These are phyloP conservation scores for Microdon myrmicae DNA, from an alignment of 2,888 invertebrate genomes.

Conservation along the genomic window DNA sequence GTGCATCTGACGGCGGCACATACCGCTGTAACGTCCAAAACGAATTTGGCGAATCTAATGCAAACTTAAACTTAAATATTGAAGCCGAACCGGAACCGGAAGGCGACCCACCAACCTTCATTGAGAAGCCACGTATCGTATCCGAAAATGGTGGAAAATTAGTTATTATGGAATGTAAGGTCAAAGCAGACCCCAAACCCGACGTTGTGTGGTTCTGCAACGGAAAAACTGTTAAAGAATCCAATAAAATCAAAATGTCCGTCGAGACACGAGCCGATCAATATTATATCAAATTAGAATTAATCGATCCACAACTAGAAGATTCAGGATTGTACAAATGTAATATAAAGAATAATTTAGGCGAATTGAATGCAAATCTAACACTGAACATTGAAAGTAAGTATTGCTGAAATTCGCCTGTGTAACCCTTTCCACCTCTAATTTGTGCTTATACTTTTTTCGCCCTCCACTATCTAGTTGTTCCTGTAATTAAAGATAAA, in stretches of 20 bases:
- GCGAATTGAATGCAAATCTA: constrained; percentile 96
- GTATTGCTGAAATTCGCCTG: constrained; percentile 60
- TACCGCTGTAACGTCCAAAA: constrained; percentile 96
- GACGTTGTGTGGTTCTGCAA: constrained; percentile 86
- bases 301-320: constrained; percentile 90
- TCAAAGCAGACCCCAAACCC: constrained; percentile 84
- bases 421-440: too few species aligned
- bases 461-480: constrained; percentile 73
- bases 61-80: constrained; percentile 95
- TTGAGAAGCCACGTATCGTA: constrained; percentile 88
- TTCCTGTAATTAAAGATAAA: constrained; percentile 92
- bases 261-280: constrained; percentile 82
- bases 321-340: constrained; percentile 99
- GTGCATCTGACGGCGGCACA: constrained; percentile 83
- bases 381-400: constrained; percentile 98
- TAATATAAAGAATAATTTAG: constrained; percentile 94
- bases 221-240: constrained; percentile 81
- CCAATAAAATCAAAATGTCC: constrained; percentile 81
- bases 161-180: constrained; percentile 88
- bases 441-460: too few species aligned
- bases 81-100: constrained; percentile 95
- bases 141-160: constrained; percentile 85
- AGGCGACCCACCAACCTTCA: constrained; percentile 93
- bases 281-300: constrained; percentile 87
- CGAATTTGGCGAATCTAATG: constrained; percentile 95